These are phyloP conservation scores for Arrhamphus sclerolepis DNA, from an alignment of 2,797 vertebrate genomes.

Conservation along the genomic window DNA sequence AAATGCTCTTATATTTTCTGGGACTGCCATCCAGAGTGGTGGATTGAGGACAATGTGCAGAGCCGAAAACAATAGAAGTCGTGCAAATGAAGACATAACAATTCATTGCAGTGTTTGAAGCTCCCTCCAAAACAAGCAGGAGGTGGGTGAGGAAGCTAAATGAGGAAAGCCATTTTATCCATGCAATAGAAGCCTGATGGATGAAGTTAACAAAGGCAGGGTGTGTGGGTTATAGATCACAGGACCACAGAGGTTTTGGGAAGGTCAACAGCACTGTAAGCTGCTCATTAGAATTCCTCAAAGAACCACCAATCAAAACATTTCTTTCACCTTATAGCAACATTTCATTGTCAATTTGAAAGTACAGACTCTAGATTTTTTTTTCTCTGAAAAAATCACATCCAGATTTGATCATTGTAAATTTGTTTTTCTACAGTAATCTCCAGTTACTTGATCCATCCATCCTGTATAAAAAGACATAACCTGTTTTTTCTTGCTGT, in stretches of 20 bases:
- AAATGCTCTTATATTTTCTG: slow-evolving; percentile 26
- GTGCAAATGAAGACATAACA: not conserved
- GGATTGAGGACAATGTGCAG: slow-evolving; percentile 3
- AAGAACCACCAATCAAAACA: too few species aligned
- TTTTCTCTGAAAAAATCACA: too few species aligned
- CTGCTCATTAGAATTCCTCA: not conserved
- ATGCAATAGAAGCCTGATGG: slow-evolving; percentile 9
- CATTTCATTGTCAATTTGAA: too few species aligned
- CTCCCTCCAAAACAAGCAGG: slow-evolving; percentile 20
- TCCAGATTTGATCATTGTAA: too few species aligned
- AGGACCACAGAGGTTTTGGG: slow-evolving; percentile 1
- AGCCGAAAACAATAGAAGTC: slow-evolving; percentile 18
- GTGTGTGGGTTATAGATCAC: slow-evolving; percentile 40
- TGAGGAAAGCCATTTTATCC: not conserved
- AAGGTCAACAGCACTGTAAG: slow-evolving; percentile 3
- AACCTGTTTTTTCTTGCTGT: too few species aligned
- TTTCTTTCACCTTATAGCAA: too few species aligned
- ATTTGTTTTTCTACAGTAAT: too few species aligned
- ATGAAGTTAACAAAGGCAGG: slow-evolving; percentile 21
- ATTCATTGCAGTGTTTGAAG: slow-evolving; percentile 19
- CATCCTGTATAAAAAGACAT: too few species aligned
- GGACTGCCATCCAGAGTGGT: slow-evolving; percentile 14
- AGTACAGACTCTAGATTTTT: too few species aligned
- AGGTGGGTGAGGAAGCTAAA: slow-evolving; percentile 24
- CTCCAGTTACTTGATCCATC: too few species aligned